phyloP scores from a whole-genome alignment of 2,888 invertebrate genomes.

The Melinaea marsaeus region DNA sequence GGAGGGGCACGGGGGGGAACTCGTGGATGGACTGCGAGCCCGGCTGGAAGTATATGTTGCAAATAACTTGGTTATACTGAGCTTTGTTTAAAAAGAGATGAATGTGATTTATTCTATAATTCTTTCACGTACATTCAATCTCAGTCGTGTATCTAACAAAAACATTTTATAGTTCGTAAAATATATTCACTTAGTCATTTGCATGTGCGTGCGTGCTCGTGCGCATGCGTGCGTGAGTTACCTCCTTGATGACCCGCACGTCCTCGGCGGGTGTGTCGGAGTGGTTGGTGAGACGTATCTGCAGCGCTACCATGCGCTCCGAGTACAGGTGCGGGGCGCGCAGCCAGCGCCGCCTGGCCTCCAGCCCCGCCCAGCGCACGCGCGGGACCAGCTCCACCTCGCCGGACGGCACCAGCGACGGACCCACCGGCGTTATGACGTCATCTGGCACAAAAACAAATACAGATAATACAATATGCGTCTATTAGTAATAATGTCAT shows the following conservation, averaged over 20 bases:
- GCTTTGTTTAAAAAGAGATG: conserved; percentile 1
- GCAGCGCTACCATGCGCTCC: conserved; percentile 87
- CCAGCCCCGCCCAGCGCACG: conserved; percentile 83
- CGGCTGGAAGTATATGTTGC: conserved; percentile 40
- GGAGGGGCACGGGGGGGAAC: conserved; percentile 70
- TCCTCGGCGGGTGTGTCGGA: conserved; percentile 80
- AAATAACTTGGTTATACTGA: not conserved
- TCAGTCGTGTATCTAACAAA: too few relatives aligned
- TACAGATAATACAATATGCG: too few relatives aligned
- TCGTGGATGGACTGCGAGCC: conserved; percentile 58
- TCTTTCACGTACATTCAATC: too few relatives aligned
- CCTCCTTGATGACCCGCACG: conserved; percentile 86
- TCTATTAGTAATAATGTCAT: too few relatives aligned
- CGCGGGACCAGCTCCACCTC: conserved; percentile 83
- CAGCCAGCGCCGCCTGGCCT: conserved; percentile 80
- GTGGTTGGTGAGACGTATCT: conserved; percentile 87
- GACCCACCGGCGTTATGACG: conserved; percentile 78
- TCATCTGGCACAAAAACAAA: conserved; percentile 33
- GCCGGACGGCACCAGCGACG: conserved; percentile 78
- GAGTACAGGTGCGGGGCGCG: conserved; percentile 90
- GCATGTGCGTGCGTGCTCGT: not conserved
- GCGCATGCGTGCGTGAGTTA: conserved; percentile 39
- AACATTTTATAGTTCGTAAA: too few relatives aligned
- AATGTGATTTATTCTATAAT: too few relatives aligned
- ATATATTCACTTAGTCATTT: too few relatives aligned